Base-by-base conservation (phyloP, 2,113 vertebrate species). In the Halcyon malimbica region DNA sequence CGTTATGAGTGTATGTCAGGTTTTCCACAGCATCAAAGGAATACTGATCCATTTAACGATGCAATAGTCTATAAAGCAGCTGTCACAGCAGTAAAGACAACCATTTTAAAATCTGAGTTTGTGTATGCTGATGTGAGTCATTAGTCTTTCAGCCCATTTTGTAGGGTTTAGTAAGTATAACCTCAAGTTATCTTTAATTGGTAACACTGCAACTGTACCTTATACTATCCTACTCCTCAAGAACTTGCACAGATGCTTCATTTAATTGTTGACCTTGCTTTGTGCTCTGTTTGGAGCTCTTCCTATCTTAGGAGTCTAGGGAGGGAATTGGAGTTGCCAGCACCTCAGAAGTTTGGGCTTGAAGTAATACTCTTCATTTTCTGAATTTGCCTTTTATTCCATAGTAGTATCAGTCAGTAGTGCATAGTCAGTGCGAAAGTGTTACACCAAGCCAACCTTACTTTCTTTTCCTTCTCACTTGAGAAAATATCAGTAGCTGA, bases 41-140 rank as follows among this genome's bases (percentile, higher is more conserved):
- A 93, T 71, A 60, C 44, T 70, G 65, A 74, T 71, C 48, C n/a
- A 82, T 89, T 96, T 92, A 95, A 87, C 7, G 6, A 64, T 82
- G 60, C 25, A 70, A 29, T 68, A 83, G 42, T 57, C 74, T 87
- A 69, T 88, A 97, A 93, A 95, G 37, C 88, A 96, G 84, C 78
- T 95, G 79, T 48, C 85, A 88, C 46, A 90, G 67, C 53, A 96
- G 65, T 89, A 91, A 76, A 84, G 62, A 41, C 14, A 89, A 64
- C 29, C 42, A 56, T 71, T 96, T 86, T 46, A 65, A 90, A 95
- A 74, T 74, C 63, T 51, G 59, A 79, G 59, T 90, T 93, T 91
- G 25, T 8, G 1, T 62, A 85, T 65, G 11, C 28, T 73, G 76
- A 83, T 86, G 39, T 65, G 67, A 87, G 8, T 76, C 70, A 77